Percentiles rank a stretch among this genome's conserved stretches.
These are phyloP conservation scores for Drosophila biarmipes DNA, from an alignment of 1,140 invertebrate genomes.

Conservation along the genomic window DNA sequence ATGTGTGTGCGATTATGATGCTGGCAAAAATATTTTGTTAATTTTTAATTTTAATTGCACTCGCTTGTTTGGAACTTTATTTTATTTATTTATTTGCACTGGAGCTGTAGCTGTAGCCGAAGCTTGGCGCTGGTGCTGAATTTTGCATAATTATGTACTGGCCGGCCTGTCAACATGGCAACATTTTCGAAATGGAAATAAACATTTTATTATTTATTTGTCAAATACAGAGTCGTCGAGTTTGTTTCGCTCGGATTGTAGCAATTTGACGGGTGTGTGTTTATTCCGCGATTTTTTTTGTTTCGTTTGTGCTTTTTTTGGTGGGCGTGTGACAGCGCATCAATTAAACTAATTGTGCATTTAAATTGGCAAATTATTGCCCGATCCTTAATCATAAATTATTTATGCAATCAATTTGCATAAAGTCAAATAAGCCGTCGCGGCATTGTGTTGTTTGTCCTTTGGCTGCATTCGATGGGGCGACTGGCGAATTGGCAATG, in stretches of 20 bases:
- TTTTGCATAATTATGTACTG: conserved; percentile 75
- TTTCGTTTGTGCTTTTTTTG: background rate
- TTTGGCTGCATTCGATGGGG: conserved; percentile 12
- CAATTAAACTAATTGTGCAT: conserved; percentile 67
- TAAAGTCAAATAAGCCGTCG: conserved; percentile 56
- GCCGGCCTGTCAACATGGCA: conserved; percentile 46
- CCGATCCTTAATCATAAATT: conserved; percentile 57
- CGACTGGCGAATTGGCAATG: conserved; percentile 1
- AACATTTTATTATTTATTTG: conserved; percentile 67
- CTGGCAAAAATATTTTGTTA: conserved; percentile 70
- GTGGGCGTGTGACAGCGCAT: conserved; percentile 42
- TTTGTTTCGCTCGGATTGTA: conserved; percentile 22
- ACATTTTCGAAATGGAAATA: conserved; percentile 52
- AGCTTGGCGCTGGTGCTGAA: conserved; percentile 18
- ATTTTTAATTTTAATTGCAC: conserved; percentile 80
- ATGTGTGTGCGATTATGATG: conserved; percentile 32
- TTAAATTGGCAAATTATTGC: conserved; percentile 66
- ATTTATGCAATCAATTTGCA: conserved; percentile 70
- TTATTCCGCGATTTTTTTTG: background rate
- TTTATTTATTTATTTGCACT: conserved; percentile 40
- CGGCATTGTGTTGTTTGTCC: conserved; percentile 30
- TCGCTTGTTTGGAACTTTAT: conserved; percentile 62
- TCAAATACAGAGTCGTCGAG: conserved; percentile 30
- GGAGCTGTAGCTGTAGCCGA: background rate
- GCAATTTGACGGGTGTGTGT: background rate